Conservation (phyloP, 2,888 invertebrate genomes). For the Stenurella melanura region DNA sequence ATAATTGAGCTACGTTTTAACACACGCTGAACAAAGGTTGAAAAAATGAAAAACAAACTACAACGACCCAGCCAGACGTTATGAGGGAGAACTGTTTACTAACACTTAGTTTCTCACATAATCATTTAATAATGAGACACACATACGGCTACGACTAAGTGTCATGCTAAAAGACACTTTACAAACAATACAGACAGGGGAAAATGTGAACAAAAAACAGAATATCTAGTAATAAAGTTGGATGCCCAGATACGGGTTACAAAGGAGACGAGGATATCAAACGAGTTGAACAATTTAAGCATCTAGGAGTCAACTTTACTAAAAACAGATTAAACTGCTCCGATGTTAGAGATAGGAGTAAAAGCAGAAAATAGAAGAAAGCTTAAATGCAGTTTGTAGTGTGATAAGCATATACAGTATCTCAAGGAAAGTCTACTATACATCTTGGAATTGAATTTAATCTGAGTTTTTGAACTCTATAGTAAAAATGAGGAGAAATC, state of each 20-base stretch:
- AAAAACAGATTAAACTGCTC: not conserved
- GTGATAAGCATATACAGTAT: no score
- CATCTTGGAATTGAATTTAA: no score
- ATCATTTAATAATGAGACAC: not conserved
- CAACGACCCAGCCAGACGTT: not conserved
- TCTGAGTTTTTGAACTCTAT: no score
- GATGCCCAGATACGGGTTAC: not conserved
- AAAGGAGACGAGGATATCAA: not conserved
- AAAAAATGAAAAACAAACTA: not conserved
- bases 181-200: not conserved
- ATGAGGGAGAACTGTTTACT: not conserved
- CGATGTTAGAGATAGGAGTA: not conserved
- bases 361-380: not conserved
- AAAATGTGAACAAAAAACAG: not conserved
- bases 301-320: not conserved
- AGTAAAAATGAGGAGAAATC: no score
- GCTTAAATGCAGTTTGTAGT: not conserved
- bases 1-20: no score
- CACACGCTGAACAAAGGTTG: not conserved
- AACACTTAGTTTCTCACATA: not conserved
- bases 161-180: not conserved
- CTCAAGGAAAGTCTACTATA: no score
- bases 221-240: not conserved
- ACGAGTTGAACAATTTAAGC: not conserved
- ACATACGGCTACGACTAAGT: not conserved